Evolutionary conservation across 2,888 invertebrate species (phyloP), one percentile per base, ranked within the genome.

Genomic region (Miltochrista miniata): DNA sequence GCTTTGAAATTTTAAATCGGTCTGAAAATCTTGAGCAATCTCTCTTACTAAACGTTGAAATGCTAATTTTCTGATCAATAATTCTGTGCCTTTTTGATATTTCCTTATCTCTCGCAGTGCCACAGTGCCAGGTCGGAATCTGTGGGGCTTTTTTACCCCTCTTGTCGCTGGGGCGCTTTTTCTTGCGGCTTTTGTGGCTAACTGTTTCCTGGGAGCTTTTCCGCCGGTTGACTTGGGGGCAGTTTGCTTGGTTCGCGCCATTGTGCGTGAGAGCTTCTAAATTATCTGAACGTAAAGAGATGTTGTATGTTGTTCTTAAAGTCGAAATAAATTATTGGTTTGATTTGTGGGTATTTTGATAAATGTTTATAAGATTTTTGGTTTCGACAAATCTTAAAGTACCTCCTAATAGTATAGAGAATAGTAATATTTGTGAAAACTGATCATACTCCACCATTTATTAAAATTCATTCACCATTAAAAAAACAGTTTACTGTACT

Each of bases 161-260:
- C 95, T 95, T 0, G 95, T 95, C 0, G 95, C 94, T 18, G 95
- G 95, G 0, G 95, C 95, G 70, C 94, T 94, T 77, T 95, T 95
- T 60, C 95, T 89, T 0, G 95, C 95, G 0, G 95, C 95, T 82
- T 95, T 95, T 1, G 94, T 95, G 0, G 94, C 94, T 54, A 95
- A 76, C 70, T 94, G 95, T 73, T 95, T 95, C 45, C 95, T 85
- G 0, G 95, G 95, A 29, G 95, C 95, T 76, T 95, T 95, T n/a
- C 95, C 95, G 70, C 95, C 95, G 36, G 95, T 95, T 0, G 94
- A 95, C 67, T 95, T 95, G 58, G 95, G 93, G 13, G 95, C 95
- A 0, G 95, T 95, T 68, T 95, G 95, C 85, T 95, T 95, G 8
- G 95, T 95, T 73, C 95, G 94, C 67, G 95, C 95, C 95, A 95